A percentile compares a stretch with the other conserved stretches of the same genome.
These are phyloP conservation scores for Orthonychiurus folsomi DNA, from an alignment of 2,888 invertebrate species.

Conservation along the genomic window DNA sequence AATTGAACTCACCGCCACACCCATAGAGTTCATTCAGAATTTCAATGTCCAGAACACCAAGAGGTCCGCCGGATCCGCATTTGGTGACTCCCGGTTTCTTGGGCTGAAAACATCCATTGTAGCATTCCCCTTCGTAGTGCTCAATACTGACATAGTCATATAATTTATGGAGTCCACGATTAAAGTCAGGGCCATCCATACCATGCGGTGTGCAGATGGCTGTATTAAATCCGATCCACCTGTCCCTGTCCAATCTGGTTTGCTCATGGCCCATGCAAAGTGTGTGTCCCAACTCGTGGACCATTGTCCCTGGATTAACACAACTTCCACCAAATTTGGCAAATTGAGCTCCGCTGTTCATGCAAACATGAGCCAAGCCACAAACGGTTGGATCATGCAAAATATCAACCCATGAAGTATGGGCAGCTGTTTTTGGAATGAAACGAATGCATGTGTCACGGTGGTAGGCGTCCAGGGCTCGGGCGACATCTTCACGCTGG, in stretches of 20 bases:
- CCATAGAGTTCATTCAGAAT: conserved; percentile 37
- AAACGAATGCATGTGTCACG: conserved; percentile 36
- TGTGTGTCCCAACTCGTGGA: conserved; percentile 24
- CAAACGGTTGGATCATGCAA: conserved; percentile 31
- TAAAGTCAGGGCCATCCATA: conserved; percentile 27
- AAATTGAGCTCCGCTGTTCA: conserved; percentile 33
- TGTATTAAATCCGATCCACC: conserved; percentile 33
- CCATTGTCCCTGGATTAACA: conserved; percentile 34
- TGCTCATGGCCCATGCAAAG: conserved; percentile 36
- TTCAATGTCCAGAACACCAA: conserved; percentile 35
- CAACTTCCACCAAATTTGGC: conserved; percentile 38
- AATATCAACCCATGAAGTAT: conserved; percentile 34
- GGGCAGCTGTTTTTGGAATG: conserved; percentile 23
- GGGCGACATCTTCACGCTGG: conserved; percentile 32
- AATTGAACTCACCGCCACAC: conserved; percentile 14
- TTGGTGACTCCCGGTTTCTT: conserved; percentile 33
- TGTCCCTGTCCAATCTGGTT: conserved; percentile 31
- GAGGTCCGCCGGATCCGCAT: conserved; percentile 36
- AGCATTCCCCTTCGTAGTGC: conserved; percentile 37
- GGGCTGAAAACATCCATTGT: conserved; percentile 35
- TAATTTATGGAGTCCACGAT: conserved; percentile 30
- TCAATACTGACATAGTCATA: conserved; percentile 39
- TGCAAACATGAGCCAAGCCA: conserved; percentile 35
- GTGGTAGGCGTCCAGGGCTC: conserved; percentile 34
- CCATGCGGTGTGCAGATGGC: conserved; percentile 31